Evolutionary conservation across 2,797 vertebrate species (phyloP).

Genomic region (Balearica regulorum): DNA sequence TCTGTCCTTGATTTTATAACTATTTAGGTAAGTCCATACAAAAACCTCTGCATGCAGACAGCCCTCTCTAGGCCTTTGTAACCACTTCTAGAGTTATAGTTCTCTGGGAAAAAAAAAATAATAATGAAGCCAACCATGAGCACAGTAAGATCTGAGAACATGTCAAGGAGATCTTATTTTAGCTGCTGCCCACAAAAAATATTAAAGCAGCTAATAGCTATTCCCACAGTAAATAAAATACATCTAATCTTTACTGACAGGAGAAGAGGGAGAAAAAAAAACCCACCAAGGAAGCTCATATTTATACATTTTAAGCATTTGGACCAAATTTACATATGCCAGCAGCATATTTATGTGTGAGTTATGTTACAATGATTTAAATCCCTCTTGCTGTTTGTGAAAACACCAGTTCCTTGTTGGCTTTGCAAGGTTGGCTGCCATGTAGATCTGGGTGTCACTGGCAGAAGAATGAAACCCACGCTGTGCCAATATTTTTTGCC

Average conservation of each 20-base stretch:
- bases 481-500: not conserved
- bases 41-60: not conserved
- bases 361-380: not conserved
- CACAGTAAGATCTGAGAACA: not conserved
- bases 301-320: not conserved
- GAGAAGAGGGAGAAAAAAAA: not conserved
- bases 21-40: not conserved
- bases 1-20: not conserved
- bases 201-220: not conserved
- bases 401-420: not conserved
- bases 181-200: not conserved
- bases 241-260: not conserved
- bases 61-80: not conserved
- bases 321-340: not conserved
- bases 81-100: not conserved
- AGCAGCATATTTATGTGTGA: not conserved
- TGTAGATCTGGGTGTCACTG: not conserved
- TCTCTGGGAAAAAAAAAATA: not conserved
- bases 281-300: not conserved
- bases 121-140: not conserved
- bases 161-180: not conserved
- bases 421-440: not conserved
- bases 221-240: slow-evolving; percentile 44
- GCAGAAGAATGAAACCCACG: not conserved
- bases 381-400: not conserved